Conservation (phyloP, 2,797 vertebrate genomes). For the Tangara arthus region DNA sequence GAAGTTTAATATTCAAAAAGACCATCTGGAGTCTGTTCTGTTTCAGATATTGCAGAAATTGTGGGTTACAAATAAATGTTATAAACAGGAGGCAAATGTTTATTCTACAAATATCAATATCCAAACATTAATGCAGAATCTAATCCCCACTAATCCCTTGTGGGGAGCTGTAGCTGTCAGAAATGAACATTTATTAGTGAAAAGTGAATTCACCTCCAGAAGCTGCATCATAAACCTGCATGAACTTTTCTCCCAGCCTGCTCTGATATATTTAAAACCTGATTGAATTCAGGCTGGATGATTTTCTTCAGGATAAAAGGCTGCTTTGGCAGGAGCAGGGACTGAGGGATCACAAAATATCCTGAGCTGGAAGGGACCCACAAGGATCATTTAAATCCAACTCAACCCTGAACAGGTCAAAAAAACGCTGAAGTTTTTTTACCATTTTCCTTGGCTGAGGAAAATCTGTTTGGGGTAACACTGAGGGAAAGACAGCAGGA, state of each 20-base stretch:
- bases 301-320: not conserved
- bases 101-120: not conserved
- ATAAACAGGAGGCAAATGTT: not conserved
- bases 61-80: not conserved
- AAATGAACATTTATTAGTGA: not conserved
- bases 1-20: not conserved
- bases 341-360: not conserved
- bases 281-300: not conserved
- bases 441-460: not conserved
- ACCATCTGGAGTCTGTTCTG: not conserved
- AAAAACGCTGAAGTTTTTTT: not conserved
- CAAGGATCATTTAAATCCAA: not conserved
- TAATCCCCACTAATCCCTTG: too few species aligned
- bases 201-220: not conserved
- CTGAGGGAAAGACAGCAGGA: not conserved
- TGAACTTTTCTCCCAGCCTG: not conserved
- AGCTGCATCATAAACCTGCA: not conserved
- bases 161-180: not conserved
- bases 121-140: not conserved
- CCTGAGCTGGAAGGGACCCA: not conserved
- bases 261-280: not conserved
- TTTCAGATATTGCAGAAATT: not conserved
- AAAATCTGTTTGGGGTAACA: not conserved
- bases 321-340: not conserved
- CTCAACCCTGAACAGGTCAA: not conserved